Conservation (phyloP, 2,113 vertebrate genomes). For the Oryzias melastigma region DNA sequence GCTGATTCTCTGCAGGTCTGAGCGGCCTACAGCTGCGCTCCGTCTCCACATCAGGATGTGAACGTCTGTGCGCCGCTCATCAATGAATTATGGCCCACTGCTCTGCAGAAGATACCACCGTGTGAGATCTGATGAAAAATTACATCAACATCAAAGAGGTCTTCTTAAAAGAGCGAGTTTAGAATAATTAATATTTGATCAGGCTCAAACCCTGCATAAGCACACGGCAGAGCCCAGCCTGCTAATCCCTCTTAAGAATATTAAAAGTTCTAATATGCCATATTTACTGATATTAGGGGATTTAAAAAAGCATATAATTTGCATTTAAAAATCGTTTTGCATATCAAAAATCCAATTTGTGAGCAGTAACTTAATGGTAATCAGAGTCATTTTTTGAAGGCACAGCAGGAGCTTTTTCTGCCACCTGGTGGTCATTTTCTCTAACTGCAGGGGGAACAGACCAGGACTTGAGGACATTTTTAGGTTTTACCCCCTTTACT, state of each 20-base stretch:
- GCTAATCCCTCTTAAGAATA: slow-evolving; percentile 73
- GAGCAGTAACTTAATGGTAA: slow-evolving; percentile 57
- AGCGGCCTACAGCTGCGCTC: no score
- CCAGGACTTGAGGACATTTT: neutral
- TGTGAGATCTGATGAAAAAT: slow-evolving; percentile 68
- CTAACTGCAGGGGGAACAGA: slow-evolving; percentile 22
- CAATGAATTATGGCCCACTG: slow-evolving; percentile 67
- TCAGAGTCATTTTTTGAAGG: slow-evolving; percentile 47
- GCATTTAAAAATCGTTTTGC: slow-evolving; percentile 75
- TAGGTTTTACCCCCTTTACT: no score
- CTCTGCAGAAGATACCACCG: slow-evolving; percentile 59
- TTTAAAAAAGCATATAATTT: slow-evolving; percentile 74
- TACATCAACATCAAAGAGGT: slow-evolving; percentile 76
- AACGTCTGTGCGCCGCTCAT: slow-evolving; percentile 56
- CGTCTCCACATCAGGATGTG: slow-evolving; percentile 31
- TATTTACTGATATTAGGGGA: slow-evolving; percentile 73
- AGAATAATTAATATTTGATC: slow-evolving; percentile 77
- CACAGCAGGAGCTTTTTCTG: slow-evolving; percentile 21
- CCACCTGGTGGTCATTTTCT: slow-evolving; percentile 52
- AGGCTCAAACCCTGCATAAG: slow-evolving; percentile 64
- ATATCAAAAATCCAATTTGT: slow-evolving; percentile 76
- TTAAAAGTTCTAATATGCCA: slow-evolving; percentile 71
- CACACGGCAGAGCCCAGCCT: slow-evolving; percentile 57
- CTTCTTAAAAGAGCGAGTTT: slow-evolving; percentile 76
- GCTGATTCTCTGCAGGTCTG: no score